phyloP scores from a whole-genome alignment of 2,888 invertebrate species.

The Dolichopus griseipennis region DNA sequence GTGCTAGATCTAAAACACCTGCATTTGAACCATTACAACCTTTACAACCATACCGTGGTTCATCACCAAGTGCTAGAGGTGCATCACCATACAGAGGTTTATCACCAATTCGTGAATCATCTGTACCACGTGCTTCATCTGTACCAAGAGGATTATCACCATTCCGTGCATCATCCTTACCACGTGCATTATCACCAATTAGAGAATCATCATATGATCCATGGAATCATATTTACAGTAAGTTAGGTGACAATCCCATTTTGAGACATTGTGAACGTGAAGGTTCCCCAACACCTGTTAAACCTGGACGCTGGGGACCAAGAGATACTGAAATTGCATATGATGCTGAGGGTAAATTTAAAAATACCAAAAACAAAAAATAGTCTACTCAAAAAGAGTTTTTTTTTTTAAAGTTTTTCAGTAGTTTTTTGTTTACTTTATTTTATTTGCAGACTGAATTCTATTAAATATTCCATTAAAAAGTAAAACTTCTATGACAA shows the following conservation, averaged over 20 bases:
- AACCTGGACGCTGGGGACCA: slow-evolving; percentile 60
- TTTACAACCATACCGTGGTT: not conserved
- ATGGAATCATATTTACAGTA: slow-evolving; percentile 40
- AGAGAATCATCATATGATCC: slow-evolving; percentile 41
- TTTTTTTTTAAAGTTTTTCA: not conserved
- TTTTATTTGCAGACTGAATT: no score
- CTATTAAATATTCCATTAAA: no score
- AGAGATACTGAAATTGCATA: slow-evolving; percentile 62
- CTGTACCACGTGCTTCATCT: slow-evolving; percentile 22
- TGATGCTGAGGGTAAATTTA: slow-evolving; percentile 65
- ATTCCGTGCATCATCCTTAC: slow-evolving; percentile 24
- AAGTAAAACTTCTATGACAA: no score
- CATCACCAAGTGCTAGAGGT: not conserved
- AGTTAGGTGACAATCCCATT: slow-evolving; percentile 28
- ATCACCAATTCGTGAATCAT: slow-evolving; percentile 19
- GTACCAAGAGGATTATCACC: slow-evolving; percentile 19
- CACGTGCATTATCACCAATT: slow-evolving; percentile 33
- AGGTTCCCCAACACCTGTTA: slow-evolving; percentile 64
- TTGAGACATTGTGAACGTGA: slow-evolving; percentile 43
- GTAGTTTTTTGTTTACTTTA: no score
- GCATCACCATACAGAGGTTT: not conserved
- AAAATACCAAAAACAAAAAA: slow-evolving; percentile 17
- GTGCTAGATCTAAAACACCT: slow-evolving; percentile 35
- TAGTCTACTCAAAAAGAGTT: not conserved
- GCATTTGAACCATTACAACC: slow-evolving; percentile 22